phyloP scores from a whole-genome alignment of 1,140 invertebrate species.

The Telenomus remus region DNA sequence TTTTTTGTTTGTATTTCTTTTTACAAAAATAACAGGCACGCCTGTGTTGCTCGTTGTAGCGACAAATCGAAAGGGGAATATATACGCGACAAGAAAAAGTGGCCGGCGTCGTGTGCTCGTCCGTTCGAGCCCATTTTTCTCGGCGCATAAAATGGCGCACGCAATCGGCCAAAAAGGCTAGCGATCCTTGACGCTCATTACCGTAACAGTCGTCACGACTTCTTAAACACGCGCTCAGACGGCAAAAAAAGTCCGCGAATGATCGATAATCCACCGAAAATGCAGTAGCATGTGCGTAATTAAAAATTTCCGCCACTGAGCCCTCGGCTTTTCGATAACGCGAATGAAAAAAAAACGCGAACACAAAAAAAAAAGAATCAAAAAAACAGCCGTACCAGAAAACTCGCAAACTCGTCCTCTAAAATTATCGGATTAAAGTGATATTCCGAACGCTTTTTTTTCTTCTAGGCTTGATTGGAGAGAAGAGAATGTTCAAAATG shows the following conservation, averaged over 20 bases:
- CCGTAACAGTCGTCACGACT: conserved; percentile 1
- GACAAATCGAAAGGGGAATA: conserved; percentile 51
- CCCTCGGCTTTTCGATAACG: background rate
- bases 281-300: conserved; percentile 16
- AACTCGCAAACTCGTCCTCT: background rate
- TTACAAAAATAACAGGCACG: conserved; percentile 60
- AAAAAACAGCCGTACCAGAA: too few species aligned
- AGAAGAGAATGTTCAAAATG: conserved; percentile 42
- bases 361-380: too few species aligned
- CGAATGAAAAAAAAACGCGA: conserved; percentile 6
- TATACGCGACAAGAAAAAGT: conserved; percentile 33
- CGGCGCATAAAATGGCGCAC: conserved; percentile 47
- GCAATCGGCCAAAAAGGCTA: conserved; percentile 27
- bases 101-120: background rate
- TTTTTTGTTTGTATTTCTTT: conserved; percentile 19
- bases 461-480: conserved; percentile 25
- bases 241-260: conserved; percentile 17
- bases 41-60: conserved; percentile 58
- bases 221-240: conserved; percentile 13
- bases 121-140: conserved; percentile 10
- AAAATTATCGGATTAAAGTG: conserved; percentile 4
- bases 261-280: conserved; percentile 23
- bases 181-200: conserved; percentile 24
- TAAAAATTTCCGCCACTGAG: conserved; percentile 7
- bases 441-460: conserved; percentile 25